These are phyloP conservation scores for Petrolisthes cinctipes DNA, from an alignment of 2,888 invertebrate species.

Conservation along the genomic window DNA sequence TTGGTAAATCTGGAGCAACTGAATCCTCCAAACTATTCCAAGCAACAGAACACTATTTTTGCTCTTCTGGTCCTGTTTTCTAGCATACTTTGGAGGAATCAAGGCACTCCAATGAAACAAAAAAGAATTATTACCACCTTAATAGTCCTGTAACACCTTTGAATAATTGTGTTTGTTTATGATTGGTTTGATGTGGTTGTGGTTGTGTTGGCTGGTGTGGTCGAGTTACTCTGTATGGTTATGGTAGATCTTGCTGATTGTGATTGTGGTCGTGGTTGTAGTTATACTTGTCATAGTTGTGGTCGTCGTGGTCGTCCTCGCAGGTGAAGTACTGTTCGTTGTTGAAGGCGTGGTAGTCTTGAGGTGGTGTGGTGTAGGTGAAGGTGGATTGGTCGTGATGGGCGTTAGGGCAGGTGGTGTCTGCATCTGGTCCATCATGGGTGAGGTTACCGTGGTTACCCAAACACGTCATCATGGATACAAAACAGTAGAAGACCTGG, in stretches of 20 bases:
- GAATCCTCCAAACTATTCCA: too few species aligned
- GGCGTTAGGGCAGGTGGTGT: not conserved
- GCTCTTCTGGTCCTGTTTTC: too few species aligned
- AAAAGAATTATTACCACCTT: too few species aligned
- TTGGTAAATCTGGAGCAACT: too few species aligned
- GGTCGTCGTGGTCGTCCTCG: not conserved
- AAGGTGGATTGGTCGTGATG: not conserved
- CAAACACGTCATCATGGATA: not conserved
- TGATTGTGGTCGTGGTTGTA: not conserved
- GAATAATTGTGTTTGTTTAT: too few species aligned
- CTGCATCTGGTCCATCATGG: not conserved
- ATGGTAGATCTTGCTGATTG: not conserved
- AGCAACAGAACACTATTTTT: too few species aligned
- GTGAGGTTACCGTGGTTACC: not conserved
- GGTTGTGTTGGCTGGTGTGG: not conserved
- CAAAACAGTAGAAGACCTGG: slow-evolving; percentile 6
- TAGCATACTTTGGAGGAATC: too few species aligned
- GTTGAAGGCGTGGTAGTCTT: not conserved
- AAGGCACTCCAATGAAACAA: too few species aligned
- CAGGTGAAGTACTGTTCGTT: not conserved
- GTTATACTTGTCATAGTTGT: not conserved
- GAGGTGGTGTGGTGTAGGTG: not conserved
- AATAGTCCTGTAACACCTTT: too few species aligned
- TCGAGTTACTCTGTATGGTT: not conserved
- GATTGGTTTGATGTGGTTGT: not conserved